These are phyloP conservation scores for Dryadula phaetusa DNA, from an alignment of 2,888 invertebrate genomes.

Conservation along the genomic window DNA sequence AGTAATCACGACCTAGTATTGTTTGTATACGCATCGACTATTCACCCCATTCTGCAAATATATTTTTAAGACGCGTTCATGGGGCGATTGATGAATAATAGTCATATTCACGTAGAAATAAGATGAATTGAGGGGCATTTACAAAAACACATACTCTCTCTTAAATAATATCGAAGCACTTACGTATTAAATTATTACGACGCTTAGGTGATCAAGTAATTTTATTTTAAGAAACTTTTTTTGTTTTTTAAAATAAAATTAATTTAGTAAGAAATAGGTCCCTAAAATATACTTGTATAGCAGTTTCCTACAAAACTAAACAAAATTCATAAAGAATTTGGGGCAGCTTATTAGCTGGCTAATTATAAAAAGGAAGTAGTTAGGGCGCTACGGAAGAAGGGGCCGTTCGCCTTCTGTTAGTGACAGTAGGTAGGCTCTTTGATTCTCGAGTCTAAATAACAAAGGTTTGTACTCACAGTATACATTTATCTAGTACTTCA, in stretches of 20 bases:
- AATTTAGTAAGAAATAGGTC: too few relatives aligned
- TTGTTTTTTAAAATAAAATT: too few relatives aligned
- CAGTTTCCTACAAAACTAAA: constrained; percentile 49
- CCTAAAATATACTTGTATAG: background rate
- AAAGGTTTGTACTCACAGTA: constrained; percentile 27
- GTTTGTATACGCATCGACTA: constrained; percentile 62
- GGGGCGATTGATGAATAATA: constrained; percentile 66
- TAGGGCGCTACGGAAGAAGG: constrained; percentile 49
- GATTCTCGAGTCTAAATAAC: constrained; percentile 38
- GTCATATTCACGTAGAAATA: constrained; percentile 65
- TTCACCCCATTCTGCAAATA: constrained; percentile 68
- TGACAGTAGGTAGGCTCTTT: constrained; percentile 45
- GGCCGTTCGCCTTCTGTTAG: constrained; percentile 44
- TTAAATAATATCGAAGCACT: background rate
- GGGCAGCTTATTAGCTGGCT: constrained; percentile 72
- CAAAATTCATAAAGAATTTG: constrained; percentile 63
- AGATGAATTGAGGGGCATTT: constrained; percentile 60
- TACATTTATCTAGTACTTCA: background rate
- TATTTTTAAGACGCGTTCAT: constrained; percentile 62
- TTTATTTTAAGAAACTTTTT: too few relatives aligned
- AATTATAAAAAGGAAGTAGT: constrained; percentile 80
- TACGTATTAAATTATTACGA: background rate
- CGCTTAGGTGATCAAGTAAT: too few relatives aligned
- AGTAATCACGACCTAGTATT: constrained; percentile 51
- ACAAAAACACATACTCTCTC: constrained; percentile 11